Base-by-base conservation (phyloP, 2,888 invertebrate genomes). In the Tortrix viridana region DNA sequence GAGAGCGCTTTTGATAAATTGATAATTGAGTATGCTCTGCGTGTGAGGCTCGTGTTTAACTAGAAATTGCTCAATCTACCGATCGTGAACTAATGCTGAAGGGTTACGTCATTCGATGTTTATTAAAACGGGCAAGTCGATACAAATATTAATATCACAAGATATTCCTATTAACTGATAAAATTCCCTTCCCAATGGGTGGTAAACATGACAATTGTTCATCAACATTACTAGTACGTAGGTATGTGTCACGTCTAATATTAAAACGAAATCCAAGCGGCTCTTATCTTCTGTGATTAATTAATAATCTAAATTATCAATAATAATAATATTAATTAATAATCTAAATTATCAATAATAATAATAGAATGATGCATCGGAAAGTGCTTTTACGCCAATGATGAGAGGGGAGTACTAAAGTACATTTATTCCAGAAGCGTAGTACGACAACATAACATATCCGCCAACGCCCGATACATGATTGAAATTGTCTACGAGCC, bases 401-500 rank as follows among this genome's bases (percentile, higher is more conserved):
- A n/a, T 6, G 16, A 6, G n/a, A 41, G 41, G 12, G 3, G 26
- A 32, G 32, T 12, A 12, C 26, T 9, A 32, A 32, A 32, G 50
- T 9, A 37, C 20, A 20, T 16, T 20, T 38, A 52, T 37, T 38
- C n/a, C 6, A 38, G 19, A 52, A n/a, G 2, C 18, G n/a, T n/a
- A 20, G 12, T 22, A 22, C 16, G 50, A 50, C 61, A 44, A 26
- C 52, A 46, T 57, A 46, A 41, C 57, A 57, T 50, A 48, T 56
- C 52, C 46, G 52, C 41, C 56, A 26, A 57, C 38, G 38, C 52
- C 38, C 57, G 52, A 46, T 52, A 63, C 67, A 59, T 67, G 65
- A 69, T 66, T 64, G 68, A 59, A 66, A 64, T 59, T 59, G 59
- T 56, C 66, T 66, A 66, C 69, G 60, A 55, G 69, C 68, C 65